Conservation (phyloP, 2,797 vertebrate genomes). For the Sarcophilus harrisii region DNA sequence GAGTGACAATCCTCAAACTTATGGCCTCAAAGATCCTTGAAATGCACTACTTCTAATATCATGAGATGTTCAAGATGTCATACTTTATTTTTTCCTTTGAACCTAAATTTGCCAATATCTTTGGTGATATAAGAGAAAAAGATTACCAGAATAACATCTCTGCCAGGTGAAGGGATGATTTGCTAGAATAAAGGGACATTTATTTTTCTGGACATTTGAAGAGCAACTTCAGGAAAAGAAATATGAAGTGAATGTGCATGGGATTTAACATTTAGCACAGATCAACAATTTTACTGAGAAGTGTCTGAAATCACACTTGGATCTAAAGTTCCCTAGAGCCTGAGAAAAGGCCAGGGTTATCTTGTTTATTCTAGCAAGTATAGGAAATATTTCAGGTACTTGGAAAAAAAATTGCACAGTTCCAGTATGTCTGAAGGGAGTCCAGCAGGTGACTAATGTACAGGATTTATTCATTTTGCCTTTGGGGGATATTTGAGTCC, state of each 20-base stretch:
- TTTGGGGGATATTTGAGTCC: not conserved
- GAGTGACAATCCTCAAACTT: too few relatives aligned
- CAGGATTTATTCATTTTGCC: not conserved
- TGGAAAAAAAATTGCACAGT: not conserved
- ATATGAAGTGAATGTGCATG: not conserved
- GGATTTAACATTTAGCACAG: constrained; percentile 38
- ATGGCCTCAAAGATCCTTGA: too few relatives aligned
- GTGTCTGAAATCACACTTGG: constrained; percentile 23
- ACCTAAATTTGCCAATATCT: constrained; percentile 8
- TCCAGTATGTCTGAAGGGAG: constrained; percentile 10
- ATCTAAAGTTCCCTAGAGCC: not conserved
- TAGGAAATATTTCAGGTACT: constrained; percentile 34
- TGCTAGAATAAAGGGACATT: constrained; percentile 42
- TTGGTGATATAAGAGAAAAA: constrained; percentile 16
- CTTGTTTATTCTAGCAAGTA: constrained; percentile 31
- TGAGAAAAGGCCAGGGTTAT: not conserved
- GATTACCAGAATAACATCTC: constrained; percentile 14
- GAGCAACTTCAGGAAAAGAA: constrained; percentile 20
- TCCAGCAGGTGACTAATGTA: constrained; percentile 7
- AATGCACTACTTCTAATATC: too few relatives aligned
- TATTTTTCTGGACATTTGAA: constrained; percentile 18
- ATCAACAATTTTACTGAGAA: constrained; percentile 35
- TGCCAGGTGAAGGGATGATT: constrained; percentile 40
- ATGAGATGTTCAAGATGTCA: not conserved
- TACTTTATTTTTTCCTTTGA: constrained; percentile 28